Base-by-base conservation (phyloP, 2,888 invertebrate species). In the Tillus elongatus region DNA sequence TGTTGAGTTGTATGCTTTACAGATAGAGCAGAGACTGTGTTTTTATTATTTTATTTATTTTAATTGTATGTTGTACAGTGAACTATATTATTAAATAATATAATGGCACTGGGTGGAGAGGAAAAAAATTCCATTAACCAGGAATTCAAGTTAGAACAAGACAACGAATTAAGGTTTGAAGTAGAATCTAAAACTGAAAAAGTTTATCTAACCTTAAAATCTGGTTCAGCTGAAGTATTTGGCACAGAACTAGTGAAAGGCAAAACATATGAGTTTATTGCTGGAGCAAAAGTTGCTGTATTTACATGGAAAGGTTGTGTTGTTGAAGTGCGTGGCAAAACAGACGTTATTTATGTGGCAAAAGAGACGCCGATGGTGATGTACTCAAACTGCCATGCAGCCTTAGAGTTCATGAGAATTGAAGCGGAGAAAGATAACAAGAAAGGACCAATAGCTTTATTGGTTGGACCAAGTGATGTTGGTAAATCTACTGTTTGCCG, bases 361-460 rank as follows among this genome's bases (percentile, higher is more conserved):
- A 91, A 90, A 61, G 93, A 96, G 60, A 97, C 97, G 0, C 96
- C 96, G 1, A 96, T 95, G 93, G 79, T 82, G 49, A 81, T 93
- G 46, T 98, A 98, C 62, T 70, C 95, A 2, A 98, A 98, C 64
- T 88, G 90, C 11, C 97, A 98, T 63, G 90, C 89, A 6, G 93
- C 91, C 0, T 69, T 98, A 44, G 97, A 98, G 60, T 83, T 90
- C 51, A 76, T 93, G 67, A 71, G 97, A 44, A 73, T 78, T 27
- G 77, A 79, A 15, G 89, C 93, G 0, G 91, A 90, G 49, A 77
- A 78, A 50, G 73, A 73, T 27, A 73, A 73, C 43, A 73, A 72
- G 2, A 70, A 82, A 44, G 92, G 92, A 0, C 92, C 92, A 0
- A 82, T 87, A 16, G 78, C 83, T 1, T 83, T 96, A 83, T 68